Percentiles rank a stretch among this genome's conserved stretches.
Conservation (phyloP, 2,113 vertebrate genomes). For the Poeciliopsis prolifica region DNA sequence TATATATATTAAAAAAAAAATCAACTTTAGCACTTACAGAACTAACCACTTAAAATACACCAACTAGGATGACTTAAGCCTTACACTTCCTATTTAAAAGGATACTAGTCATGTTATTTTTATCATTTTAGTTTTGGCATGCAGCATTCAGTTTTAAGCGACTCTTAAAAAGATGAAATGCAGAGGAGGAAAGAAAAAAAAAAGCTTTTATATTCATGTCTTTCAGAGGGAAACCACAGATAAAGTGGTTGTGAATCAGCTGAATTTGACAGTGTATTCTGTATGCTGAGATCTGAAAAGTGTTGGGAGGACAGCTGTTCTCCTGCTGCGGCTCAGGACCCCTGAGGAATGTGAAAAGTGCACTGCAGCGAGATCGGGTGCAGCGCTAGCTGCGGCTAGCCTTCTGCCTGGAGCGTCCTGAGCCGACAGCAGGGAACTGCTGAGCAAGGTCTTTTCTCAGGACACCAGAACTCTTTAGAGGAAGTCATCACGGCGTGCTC, state of each 20-base stretch:
- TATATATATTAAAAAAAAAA: no score
- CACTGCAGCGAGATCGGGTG: not conserved
- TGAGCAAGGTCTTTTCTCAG: conserved; percentile 38
- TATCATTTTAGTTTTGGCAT: conserved; percentile 15
- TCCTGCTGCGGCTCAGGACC: conserved; percentile 27
- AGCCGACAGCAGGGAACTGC: conserved; percentile 60
- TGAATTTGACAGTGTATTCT: conserved; percentile 67
- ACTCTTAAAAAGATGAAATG: not conserved
- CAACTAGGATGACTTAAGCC: no score
- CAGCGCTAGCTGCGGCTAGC: not conserved
- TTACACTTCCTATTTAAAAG: not conserved
- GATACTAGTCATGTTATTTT: not conserved
- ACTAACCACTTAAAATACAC: no score
- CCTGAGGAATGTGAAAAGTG: conserved; percentile 1
- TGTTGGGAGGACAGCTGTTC: conserved; percentile 38
- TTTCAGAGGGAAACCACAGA: not conserved
- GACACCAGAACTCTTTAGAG: conserved; percentile 44
- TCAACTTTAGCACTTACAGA: no score
- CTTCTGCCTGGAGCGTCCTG: not conserved
- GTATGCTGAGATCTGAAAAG: conserved; percentile 64
- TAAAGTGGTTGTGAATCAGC: conserved; percentile 53
- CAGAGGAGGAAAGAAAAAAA: not conserved
- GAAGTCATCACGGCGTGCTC: conserved; percentile 1
- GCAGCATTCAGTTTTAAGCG: conserved; percentile 14
- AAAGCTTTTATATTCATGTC: not conserved